A percentile compares a stretch with the other conserved stretches of the same genome.
These are phyloP conservation scores for Drosophila arawakana DNA, from an alignment of 1,140 invertebrate genomes.

Conservation along the genomic window DNA sequence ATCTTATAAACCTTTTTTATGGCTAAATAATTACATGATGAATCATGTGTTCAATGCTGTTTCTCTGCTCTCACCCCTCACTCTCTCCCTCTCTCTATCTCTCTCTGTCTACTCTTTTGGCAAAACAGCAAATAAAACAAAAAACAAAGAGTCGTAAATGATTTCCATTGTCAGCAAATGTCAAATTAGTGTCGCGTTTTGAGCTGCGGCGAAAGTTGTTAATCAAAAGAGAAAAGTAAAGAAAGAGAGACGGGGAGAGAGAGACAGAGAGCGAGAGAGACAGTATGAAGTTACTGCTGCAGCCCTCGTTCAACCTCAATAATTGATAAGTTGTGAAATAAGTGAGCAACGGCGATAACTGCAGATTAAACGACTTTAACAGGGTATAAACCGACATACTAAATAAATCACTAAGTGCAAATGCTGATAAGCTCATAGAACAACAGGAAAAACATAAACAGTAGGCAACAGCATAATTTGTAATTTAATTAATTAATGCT, in stretches of 20 bases:
- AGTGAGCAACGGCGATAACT: constrained; percentile 29
- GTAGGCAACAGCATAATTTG: constrained; percentile 64
- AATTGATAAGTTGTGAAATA: constrained; percentile 40
- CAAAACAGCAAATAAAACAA: background rate
- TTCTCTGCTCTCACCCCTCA: background rate
- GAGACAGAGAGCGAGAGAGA: background rate
- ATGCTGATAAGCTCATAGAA: constrained; percentile 43
- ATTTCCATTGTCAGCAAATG: constrained; percentile 20
- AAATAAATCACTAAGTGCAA: constrained; percentile 39
- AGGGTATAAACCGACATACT: background rate
- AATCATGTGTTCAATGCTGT: constrained; percentile 2
- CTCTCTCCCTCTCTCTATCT: no score
- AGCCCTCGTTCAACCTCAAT: constrained; percentile 12
- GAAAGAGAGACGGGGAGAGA: background rate
- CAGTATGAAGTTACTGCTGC: background rate
- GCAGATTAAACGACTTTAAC: constrained; percentile 17
- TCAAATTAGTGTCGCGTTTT: constrained; percentile 18
- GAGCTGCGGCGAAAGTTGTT: constrained; percentile 19
- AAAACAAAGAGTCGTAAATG: constrained; percentile 19
- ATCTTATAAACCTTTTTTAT: background rate
- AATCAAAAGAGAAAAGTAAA: background rate
- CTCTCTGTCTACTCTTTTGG: no score
- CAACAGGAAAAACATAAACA: background rate
- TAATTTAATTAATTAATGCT: constrained; percentile 76
- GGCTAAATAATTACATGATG: background rate